phyloP scores from a whole-genome alignment of 2,113 vertebrate genomes.

The Colossoma macropomum region DNA sequence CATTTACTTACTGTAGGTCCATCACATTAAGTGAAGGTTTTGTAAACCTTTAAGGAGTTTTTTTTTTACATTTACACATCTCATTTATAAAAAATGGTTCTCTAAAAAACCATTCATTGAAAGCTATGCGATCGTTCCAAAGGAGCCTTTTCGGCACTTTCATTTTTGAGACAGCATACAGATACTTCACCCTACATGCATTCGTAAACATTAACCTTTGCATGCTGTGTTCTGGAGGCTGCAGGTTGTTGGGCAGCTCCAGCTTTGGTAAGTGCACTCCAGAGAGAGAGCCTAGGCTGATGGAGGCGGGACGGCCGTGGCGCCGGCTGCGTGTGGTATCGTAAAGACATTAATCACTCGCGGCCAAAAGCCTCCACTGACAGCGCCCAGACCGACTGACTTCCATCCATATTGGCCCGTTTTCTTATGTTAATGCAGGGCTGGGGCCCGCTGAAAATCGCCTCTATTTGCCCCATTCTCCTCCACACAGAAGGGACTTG shows the following conservation, averaged over 20 bases:
- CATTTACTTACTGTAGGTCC: too few relatives aligned
- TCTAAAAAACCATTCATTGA: too few relatives aligned
- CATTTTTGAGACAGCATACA: too few relatives aligned
- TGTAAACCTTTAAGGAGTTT: too few relatives aligned
- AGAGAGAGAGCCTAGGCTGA: constrained; percentile 51
- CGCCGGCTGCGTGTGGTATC: constrained; percentile 81
- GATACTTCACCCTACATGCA: not conserved
- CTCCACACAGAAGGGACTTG: constrained; percentile 69
- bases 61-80: too few relatives aligned
- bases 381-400: constrained; percentile 78
- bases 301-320: constrained; percentile 72
- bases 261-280: constrained; percentile 33
- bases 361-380: constrained; percentile 83
- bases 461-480: constrained; percentile 62
- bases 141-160: too few relatives aligned
- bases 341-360: constrained; percentile 93
- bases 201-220: constrained; percentile 20
- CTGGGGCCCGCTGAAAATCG: constrained; percentile 71
- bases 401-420: constrained; percentile 79
- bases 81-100: too few relatives aligned
- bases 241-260: constrained; percentile 25
- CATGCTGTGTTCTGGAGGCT: constrained; percentile 18
- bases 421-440: constrained; percentile 88
- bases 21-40: too few relatives aligned
- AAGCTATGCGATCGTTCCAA: too few relatives aligned